Evolutionary conservation across 1,140 invertebrate genomes (phyloP), one percentile per base, ranked within the genome.

Genomic region (Colletes latitarsis): DNA sequence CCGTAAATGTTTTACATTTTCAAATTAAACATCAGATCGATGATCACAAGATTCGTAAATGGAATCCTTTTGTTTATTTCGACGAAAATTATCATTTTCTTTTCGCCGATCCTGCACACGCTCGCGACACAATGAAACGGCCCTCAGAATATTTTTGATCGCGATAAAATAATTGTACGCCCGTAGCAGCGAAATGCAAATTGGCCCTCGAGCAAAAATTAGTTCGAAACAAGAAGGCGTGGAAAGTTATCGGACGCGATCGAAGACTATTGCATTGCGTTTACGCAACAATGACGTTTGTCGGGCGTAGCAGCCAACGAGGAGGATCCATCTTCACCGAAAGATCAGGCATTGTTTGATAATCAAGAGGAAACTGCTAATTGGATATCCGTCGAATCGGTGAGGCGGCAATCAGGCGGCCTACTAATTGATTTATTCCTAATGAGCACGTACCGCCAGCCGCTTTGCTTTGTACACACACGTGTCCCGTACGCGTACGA

Each of bases 351-450:
- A 78, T 57, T 77, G 75, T 76, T 86, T 75, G 78, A 78, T 85
- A 86, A 82, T 82, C 75, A 77, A 70, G 58, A 55, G 19, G 72
- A 57, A 57, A 58, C 52, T 77, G 60, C 64, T 84, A 86, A 87
- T 87, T 82, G 74, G 60, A 81, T 81, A 55, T 74, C 77, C 41
- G 66, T 71, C 68, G 84, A 77, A 80, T 86, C 80, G 71, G 53
- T 72, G 84, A 46, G 71, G 62, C 82, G 77, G 58, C 77, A 86
- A 86, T 86, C 77, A 86, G 39, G n/a, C 43, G n/a, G 66, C 49
- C 74, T 70, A 49, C 66, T 86, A 87, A 87, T 87, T 87, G 85
- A 87, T 84, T 86, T 81, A 82, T 84, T 83, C 75, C 84, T 86
- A 86, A 86, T 84, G 77, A 86, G 82, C 46, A 78, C 46, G 71